Evolutionary conservation across 1,140 invertebrate species (phyloP), one percentile per base, ranked within the genome.

Genomic region (Tetragnatha versicolor): DNA sequence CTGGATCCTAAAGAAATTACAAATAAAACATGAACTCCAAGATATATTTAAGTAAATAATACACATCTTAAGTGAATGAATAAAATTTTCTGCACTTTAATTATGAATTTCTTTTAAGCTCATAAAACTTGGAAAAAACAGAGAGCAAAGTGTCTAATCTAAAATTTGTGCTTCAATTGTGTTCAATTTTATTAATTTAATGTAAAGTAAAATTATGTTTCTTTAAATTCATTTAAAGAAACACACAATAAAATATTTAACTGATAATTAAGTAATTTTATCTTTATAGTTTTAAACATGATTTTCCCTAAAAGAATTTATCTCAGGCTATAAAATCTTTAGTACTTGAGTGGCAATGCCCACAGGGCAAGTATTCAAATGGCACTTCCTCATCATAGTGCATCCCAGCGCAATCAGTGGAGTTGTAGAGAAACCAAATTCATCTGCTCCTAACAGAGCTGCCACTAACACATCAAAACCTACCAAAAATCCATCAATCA

Each of bases 301-400:
- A n/a, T n/a, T n/a, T n/a, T n/a, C n/a, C n/a, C n/a, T n/a, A n/a
- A n/a, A n/a, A n/a, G n/a, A n/a, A n/a, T n/a, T n/a, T n/a, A n/a
- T n/a, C n/a, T 4, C 31, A 51, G 10, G 17, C 2, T 42, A 6
- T 31, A 0, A 72, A 37, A 45, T 22, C 14, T 29, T 31, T 6
- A 7, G 0, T 55, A 79, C 68, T 88, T 89, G 95, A 0, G 97
- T 99, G 2, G 97, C 97, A 83, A 99, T 94, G 76, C 98, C 98
- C 61, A 99, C 98, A 0, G 98, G 98, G 84, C 98, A 99, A 29
- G 97, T 99, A 87, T 99, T 99, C 69, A 99, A 88, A 87, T 99
- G 98, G 85, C 98, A 99, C 86, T 99, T 99, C 63, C 97, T 89
- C 98, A 99, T 99, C 97, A 99, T 99, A 9, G 96, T 99, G 85